These are phyloP conservation scores for Phoxinus phoxinus DNA, from an alignment of 2,113 vertebrate genomes.

Conservation along the genomic window DNA sequence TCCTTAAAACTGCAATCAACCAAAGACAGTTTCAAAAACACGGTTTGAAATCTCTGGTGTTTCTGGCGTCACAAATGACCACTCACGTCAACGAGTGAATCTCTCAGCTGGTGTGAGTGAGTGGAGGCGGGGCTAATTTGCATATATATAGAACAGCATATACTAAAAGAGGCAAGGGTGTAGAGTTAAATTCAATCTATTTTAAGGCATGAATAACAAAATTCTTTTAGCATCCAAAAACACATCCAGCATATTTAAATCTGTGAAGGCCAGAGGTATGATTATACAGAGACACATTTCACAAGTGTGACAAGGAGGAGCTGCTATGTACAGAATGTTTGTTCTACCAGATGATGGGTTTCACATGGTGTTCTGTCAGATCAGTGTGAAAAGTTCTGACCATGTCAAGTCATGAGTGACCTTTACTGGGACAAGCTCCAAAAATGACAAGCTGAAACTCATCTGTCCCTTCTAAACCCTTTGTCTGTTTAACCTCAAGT, in stretches of 20 bases:
- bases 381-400: conserved; percentile 7
- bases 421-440: not conserved
- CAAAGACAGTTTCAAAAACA: no score
- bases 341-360: not conserved
- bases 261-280: not conserved
- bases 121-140: no score
- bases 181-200: no score
- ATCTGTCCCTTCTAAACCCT: not conserved
- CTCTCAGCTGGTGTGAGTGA: no score
- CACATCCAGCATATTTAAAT: not conserved
- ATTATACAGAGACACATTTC: not conserved
- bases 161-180: no score
- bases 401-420: not conserved
- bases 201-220: no score
- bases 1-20: no score
- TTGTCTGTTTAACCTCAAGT: not conserved
- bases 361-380: not conserved
- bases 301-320: not conserved
- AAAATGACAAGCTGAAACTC: not conserved
- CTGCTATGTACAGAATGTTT: conserved; percentile 17
- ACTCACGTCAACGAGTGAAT: no score
- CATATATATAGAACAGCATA: no score
- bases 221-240: not conserved
- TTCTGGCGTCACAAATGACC: no score
- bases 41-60: no score